These are phyloP conservation scores for Pedetes capensis DNA, from an alignment of 2,113 vertebrate species.

Conservation along the genomic window DNA sequence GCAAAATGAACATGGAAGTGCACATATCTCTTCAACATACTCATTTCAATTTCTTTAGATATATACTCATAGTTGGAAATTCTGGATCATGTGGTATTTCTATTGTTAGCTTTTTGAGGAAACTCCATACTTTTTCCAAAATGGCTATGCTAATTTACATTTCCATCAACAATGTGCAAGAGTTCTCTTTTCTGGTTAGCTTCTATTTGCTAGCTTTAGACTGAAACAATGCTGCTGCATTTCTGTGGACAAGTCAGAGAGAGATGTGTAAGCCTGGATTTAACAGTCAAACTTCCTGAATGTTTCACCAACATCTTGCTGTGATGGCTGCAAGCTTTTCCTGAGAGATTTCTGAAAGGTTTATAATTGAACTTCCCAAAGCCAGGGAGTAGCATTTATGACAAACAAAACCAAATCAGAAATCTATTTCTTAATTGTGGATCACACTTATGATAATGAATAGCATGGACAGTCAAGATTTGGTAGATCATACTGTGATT, in stretches of 20 bases:
- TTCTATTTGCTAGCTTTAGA: constrained; percentile 7
- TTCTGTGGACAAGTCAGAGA: not conserved
- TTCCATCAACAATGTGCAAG: not conserved
- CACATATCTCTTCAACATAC: not conserved
- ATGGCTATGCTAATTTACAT: not conserved
- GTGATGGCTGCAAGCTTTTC: not conserved
- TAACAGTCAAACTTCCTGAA: constrained; percentile 17
- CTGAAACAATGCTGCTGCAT: not conserved
- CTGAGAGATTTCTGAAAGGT: not conserved
- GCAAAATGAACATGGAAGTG: not conserved
- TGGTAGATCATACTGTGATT: not conserved
- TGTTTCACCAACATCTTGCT: not conserved
- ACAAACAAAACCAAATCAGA: constrained; percentile 5
- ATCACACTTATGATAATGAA: not conserved
- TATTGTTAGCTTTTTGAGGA: not conserved
- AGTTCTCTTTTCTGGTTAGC: not conserved
- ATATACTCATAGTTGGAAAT: not conserved
- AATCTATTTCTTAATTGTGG: not conserved
- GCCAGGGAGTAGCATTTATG: not conserved
- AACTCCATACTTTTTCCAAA: not conserved
- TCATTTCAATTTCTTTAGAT: not conserved
- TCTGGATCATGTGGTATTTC: not conserved
- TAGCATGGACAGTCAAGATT: not conserved
- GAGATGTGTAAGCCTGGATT: not conserved
- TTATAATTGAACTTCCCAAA: constrained; percentile 13